These are phyloP conservation scores for Dipodomys merriami DNA, from an alignment of 2,113 vertebrate genomes.

Conservation along the genomic window DNA sequence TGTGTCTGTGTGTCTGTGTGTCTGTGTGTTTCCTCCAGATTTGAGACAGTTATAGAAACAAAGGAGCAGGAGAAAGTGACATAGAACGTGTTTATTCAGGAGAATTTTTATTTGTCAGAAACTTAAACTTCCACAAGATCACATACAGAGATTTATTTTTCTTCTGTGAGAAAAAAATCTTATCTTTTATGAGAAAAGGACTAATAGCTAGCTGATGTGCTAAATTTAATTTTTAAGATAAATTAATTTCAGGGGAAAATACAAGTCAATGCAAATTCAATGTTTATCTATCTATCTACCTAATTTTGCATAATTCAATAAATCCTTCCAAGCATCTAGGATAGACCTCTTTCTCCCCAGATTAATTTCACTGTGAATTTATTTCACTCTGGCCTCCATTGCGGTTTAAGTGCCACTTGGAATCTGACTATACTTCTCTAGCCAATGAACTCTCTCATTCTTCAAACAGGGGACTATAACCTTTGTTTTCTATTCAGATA, in stretches of 20 bases:
- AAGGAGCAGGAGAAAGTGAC: background rate
- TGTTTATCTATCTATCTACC: background rate
- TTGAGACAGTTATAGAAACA: background rate
- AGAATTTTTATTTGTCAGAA: slow-evolving; percentile 2
- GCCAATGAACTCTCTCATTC: background rate
- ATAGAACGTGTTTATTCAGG: background rate
- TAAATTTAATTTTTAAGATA: slow-evolving; percentile 25
- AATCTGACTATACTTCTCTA: background rate
- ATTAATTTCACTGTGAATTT: background rate
- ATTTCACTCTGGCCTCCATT: background rate
- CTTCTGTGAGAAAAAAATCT: background rate
- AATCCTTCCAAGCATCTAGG: background rate
- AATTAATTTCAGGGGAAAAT: slow-evolving; percentile 32
- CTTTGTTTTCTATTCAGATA: background rate
- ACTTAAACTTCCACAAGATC: background rate
- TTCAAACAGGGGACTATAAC: background rate
- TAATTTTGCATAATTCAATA: background rate
- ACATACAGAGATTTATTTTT: background rate
- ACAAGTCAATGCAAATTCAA: slow-evolving; percentile 1
- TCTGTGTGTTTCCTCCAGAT: background rate
- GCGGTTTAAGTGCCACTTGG: rapidly evolving
- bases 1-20: background rate
- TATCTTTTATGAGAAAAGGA: slow-evolving; percentile 55
- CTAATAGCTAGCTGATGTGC: background rate
- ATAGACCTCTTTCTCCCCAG: background rate